Evolutionary conservation across 2,797 vertebrate species (phyloP).

Genomic region (Oophaga sylvatica): DNA sequence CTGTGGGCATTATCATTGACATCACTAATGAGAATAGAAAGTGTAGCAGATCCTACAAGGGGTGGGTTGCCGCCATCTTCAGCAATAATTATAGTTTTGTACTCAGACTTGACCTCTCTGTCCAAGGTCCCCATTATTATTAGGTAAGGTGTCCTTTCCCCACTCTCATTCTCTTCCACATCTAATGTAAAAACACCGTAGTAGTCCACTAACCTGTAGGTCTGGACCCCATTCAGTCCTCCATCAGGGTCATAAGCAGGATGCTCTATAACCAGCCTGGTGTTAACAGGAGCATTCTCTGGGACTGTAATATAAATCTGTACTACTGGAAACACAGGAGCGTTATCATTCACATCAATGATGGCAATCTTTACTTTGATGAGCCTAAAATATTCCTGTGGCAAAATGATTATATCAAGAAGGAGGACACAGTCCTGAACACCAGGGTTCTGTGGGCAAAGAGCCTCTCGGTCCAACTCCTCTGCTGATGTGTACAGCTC

Average conservation of each 20-base stretch:
- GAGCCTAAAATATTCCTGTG: constrained; percentile 94
- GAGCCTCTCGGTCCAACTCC: constrained; percentile 90
- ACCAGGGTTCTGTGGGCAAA: constrained; percentile 80
- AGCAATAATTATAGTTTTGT: constrained; percentile 89
- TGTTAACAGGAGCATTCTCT: constrained; percentile 89
- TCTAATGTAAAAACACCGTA: constrained; percentile 92
- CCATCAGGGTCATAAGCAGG: constrained; percentile 90
- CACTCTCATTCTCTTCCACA: constrained; percentile 92
- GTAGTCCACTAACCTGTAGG: constrained; percentile 91
- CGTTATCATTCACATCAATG: constrained; percentile 93
- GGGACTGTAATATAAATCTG: constrained; percentile 87
- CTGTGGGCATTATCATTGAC: constrained; percentile 94
- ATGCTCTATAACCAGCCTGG: constrained; percentile 90
- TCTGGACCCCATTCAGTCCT: constrained; percentile 87
- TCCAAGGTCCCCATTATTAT: constrained; percentile 90
- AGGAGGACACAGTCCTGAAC: constrained; percentile 82
- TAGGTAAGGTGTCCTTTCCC: constrained; percentile 92
- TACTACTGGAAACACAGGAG: constrained; percentile 85
- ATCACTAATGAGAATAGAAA: constrained; percentile 90
- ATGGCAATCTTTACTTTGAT: constrained; percentile 94
- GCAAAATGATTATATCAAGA: constrained; percentile 92
- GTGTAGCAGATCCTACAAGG: constrained; percentile 86
- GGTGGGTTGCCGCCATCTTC: constrained; percentile 94
- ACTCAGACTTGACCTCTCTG: constrained; percentile 87
- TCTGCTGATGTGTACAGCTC: constrained; percentile 86